These are phyloP conservation scores for Pithys albifrons DNA, from an alignment of 2,113 vertebrate genomes.

Conservation along the genomic window DNA sequence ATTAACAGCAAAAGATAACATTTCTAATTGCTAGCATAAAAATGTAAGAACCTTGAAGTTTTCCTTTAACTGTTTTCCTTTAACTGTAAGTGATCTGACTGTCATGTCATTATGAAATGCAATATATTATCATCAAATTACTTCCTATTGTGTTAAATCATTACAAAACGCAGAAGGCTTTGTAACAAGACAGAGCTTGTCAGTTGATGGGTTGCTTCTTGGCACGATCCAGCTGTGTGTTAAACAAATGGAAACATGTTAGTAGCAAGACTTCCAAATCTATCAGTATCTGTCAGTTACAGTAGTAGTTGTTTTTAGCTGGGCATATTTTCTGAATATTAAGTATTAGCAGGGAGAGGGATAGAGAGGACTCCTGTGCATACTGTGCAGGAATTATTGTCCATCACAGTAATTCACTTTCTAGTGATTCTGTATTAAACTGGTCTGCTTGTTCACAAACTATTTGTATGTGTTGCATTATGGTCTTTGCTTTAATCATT, in stretches of 20 bases:
- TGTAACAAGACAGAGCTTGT: neutral
- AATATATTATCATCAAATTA: neutral
- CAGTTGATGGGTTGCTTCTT: constrained; percentile 9
- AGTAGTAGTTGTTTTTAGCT: neutral
- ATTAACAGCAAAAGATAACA: neutral
- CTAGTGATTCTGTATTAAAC: neutral
- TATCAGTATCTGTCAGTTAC: constrained; percentile 8
- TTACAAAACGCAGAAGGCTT: neutral
- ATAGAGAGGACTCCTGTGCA: neutral
- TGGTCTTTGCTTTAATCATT: neutral
- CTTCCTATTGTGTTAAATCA: neutral
- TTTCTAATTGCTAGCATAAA: neutral
- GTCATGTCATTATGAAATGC: neutral
- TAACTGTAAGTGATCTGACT: neutral
- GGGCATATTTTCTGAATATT: neutral
- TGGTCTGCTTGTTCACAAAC: neutral
- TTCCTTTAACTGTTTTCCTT: neutral
- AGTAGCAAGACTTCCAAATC: neutral
- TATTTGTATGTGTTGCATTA: neutral
- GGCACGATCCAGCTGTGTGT: neutral
- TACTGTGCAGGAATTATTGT: neutral
- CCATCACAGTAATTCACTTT: neutral
- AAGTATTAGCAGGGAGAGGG: neutral
- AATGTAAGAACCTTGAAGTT: neutral
- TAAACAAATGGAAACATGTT: constrained; percentile 4